Percentiles rank a stretch among this genome's conserved stretches.
Evolutionary conservation across 35 echinoderm and acorn worm genomes (phyloP).

Genomic region (Ophiothrix spiculata): DNA sequence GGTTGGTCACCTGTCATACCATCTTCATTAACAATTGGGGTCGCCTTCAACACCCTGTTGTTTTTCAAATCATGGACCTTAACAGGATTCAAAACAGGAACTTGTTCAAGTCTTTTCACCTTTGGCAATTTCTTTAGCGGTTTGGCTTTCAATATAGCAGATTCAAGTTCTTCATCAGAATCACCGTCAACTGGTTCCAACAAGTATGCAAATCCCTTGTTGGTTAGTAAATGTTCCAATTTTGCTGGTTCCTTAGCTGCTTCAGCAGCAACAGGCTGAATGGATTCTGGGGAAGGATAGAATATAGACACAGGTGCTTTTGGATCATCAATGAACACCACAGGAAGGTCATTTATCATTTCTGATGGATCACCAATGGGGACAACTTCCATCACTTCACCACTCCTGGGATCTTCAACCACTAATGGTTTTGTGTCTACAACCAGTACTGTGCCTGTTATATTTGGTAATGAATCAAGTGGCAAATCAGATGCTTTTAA

Average conservation of each 20-base stretch:
- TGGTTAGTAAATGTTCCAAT: neutral
- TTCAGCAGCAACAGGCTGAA: neutral
- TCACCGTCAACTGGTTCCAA: neutral
- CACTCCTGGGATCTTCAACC: neutral
- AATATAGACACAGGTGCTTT: neutral
- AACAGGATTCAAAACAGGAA: neutral
- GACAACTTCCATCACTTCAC: neutral
- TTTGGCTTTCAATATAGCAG: neutral
- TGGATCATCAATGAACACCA: neutral
- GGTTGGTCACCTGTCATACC: neutral
- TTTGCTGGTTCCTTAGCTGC: neutral
- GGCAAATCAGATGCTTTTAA: neutral
- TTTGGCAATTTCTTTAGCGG: constrained; percentile 22
- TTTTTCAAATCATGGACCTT: constrained; percentile 38
- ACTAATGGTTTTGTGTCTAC: neutral
- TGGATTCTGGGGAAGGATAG: neutral
- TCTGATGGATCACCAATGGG: neutral
- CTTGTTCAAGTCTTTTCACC: constrained; percentile 15
- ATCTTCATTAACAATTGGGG: neutral
- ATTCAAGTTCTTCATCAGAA: neutral
- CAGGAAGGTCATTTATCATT: neutral
- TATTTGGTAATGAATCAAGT: neutral
- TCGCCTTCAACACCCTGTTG: constrained; percentile 24
- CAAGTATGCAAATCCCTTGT: neutral
- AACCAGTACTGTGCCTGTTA: neutral